Evolutionary conservation across 2,888 invertebrate genomes (phyloP).

Genomic region (Ischnus inquisitorius): DNA sequence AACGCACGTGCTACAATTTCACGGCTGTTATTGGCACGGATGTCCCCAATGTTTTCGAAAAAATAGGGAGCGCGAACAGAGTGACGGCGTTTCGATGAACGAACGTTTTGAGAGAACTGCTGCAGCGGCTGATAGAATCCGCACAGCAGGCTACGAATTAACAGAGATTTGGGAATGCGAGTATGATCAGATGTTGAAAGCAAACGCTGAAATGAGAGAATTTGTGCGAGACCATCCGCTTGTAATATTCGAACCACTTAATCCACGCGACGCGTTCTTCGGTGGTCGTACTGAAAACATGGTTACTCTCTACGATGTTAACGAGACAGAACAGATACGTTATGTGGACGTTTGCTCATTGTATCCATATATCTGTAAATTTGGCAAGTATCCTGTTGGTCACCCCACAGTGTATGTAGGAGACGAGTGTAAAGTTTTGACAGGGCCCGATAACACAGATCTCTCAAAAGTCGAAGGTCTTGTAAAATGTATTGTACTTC

Average conservation of each 20-base stretch:
- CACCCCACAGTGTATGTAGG: no score
- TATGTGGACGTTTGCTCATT: no score
- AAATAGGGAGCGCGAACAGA: neutral
- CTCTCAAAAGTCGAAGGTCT: no score
- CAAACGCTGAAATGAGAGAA: constrained; percentile 6
- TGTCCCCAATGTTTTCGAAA: constrained; percentile 29
- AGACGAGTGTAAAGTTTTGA: no score
- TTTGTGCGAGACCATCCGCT: constrained; percentile 14
- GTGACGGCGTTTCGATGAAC: constrained; percentile 18
- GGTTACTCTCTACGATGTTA: no score
- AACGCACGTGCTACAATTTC: constrained; percentile 49
- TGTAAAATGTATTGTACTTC: no score
- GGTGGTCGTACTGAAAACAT: constrained; percentile 72
- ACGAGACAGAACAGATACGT: no score
- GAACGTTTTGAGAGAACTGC: neutral
- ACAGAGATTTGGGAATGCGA: constrained; percentile 64
- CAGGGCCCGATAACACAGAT: no score
- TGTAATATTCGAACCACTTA: constrained; percentile 11
- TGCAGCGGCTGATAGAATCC: neutral
- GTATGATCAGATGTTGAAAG: constrained; percentile 37
- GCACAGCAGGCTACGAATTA: constrained; percentile 9
- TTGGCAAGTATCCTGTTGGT: no score
- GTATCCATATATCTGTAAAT: no score
- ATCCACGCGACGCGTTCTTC: constrained; percentile 61
- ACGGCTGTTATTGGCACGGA: constrained; percentile 61